These are phyloP conservation scores for Callimico goeldii DNA, from an alignment of 2,797 vertebrate genomes.

Conservation along the genomic window DNA sequence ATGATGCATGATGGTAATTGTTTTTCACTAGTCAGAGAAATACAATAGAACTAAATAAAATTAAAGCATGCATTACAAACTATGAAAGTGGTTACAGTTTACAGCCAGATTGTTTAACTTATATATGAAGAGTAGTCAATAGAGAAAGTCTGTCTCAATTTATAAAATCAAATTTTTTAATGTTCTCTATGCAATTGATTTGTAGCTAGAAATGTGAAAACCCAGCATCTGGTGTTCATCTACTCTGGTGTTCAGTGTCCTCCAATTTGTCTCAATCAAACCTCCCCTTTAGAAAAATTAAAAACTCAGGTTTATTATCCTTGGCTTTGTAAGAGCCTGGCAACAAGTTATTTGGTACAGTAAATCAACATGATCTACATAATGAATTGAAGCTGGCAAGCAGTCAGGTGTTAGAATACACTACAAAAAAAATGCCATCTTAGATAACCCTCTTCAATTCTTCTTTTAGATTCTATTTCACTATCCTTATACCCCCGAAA, in stretches of 20 bases:
- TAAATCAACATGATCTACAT: background rate
- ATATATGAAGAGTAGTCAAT: background rate
- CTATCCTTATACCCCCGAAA: background rate
- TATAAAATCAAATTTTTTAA: background rate
- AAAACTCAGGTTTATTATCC: background rate
- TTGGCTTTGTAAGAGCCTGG: background rate
- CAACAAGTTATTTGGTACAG: background rate
- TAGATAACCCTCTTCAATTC: background rate
- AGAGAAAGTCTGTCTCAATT: background rate
- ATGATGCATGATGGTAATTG: background rate
- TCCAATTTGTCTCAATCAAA: background rate
- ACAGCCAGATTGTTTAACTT: background rate
- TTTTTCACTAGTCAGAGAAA: background rate
- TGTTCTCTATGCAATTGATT: background rate
- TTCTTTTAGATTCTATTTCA: conserved; percentile 51
- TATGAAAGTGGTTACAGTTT: background rate
- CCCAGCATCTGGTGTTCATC: background rate
- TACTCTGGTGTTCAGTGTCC: background rate
- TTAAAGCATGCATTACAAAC: background rate
- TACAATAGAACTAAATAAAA: background rate
- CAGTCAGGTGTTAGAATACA: background rate
- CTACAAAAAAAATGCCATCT: background rate
- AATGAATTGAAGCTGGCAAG: background rate
- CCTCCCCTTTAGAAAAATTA: conserved; percentile 2
- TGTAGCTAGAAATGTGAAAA: background rate